Percentiles rank a stretch among this genome's conserved stretches.
phyloP scores from a whole-genome alignment of 64 coral and sea anemone species.

The Trachythela sp. region DNA sequence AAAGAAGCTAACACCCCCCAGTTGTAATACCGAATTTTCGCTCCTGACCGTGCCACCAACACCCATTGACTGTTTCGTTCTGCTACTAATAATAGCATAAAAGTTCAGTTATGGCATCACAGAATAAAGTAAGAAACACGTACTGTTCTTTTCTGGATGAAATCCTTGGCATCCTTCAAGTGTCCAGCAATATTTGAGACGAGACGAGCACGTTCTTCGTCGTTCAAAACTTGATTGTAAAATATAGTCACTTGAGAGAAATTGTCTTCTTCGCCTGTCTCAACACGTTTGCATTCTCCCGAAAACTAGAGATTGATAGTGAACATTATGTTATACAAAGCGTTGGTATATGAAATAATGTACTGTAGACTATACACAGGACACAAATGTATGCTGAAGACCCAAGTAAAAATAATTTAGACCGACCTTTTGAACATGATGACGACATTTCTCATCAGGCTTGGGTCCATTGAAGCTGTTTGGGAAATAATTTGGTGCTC shows the following conservation, averaged over 20 bases:
- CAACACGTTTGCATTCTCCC: constrained; percentile 44
- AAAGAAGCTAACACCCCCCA: too few relatives aligned
- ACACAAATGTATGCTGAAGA: too few relatives aligned
- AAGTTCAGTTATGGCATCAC: too few relatives aligned
- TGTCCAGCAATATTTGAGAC: constrained; percentile 45
- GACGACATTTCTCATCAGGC: constrained; percentile 32
- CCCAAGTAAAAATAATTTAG: neutral
- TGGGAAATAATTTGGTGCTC: constrained; percentile 50
- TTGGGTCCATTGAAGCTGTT: constrained; percentile 53
- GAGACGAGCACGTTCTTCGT: constrained; percentile 32
- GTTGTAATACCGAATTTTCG: too few relatives aligned
- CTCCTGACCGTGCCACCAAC: too few relatives aligned
- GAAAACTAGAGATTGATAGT: neutral
- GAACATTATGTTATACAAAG: neutral
- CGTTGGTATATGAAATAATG: too few relatives aligned
- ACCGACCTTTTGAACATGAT: constrained; percentile 39
- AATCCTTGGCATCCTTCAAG: constrained; percentile 47
- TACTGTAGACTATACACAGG: too few relatives aligned
- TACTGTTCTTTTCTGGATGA: constrained; percentile 44
- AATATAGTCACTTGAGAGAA: constrained; percentile 41
- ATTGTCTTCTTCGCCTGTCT: constrained; percentile 47
- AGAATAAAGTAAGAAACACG: neutral
- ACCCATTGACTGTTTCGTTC: too few relatives aligned
- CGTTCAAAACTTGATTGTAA: constrained; percentile 47
- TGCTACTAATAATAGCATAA: too few relatives aligned